Evolutionary conservation across 92 coral and sea anemone genomes (phyloP).

Genomic region (Heteractis magnifica): DNA sequence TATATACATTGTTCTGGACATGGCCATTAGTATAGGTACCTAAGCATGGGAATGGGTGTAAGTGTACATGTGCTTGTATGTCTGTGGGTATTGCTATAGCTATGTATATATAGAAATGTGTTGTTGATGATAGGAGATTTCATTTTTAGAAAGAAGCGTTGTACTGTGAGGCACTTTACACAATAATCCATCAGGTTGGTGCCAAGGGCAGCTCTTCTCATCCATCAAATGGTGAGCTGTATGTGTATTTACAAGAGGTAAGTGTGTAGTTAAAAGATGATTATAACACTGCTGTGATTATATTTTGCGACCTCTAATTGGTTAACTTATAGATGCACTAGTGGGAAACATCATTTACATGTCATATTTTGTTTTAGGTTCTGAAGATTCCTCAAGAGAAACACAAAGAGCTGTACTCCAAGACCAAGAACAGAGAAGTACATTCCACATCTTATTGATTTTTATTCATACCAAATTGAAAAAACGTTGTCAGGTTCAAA

Average conservation of each 20-base stretch:
- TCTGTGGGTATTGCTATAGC: too few species aligned
- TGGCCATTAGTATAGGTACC: too few species aligned
- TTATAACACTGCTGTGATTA: neutral
- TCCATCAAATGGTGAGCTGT: slow-evolving; percentile 76
- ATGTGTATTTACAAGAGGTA: slow-evolving; percentile 97
- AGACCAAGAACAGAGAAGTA: slow-evolving; percentile 80
- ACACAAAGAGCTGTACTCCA: slow-evolving; percentile 74
- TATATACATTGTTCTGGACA: too few species aligned
- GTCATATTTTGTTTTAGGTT: slow-evolving; percentile 39
- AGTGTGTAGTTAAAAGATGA: neutral
- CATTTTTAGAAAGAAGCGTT: slow-evolving; percentile 64
- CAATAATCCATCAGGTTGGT: slow-evolving; percentile 80
- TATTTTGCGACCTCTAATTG: too few species aligned
- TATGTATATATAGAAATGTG: too few species aligned
- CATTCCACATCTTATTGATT: neutral
- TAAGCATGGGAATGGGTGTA: too few species aligned
- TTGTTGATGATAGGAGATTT: neutral
- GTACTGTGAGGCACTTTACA: slow-evolving; percentile 85
- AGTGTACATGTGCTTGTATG: too few species aligned
- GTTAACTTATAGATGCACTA: too few species aligned
- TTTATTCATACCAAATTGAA: neutral
- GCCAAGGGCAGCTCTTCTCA: slow-evolving; percentile 60
- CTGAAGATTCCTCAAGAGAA: slow-evolving; percentile 72
- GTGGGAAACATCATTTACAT: neutral
- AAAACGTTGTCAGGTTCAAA: neutral